These are phyloP conservation scores for Tragelaphus oryx DNA, from an alignment of 2,797 vertebrate species.

Conservation along the genomic window DNA sequence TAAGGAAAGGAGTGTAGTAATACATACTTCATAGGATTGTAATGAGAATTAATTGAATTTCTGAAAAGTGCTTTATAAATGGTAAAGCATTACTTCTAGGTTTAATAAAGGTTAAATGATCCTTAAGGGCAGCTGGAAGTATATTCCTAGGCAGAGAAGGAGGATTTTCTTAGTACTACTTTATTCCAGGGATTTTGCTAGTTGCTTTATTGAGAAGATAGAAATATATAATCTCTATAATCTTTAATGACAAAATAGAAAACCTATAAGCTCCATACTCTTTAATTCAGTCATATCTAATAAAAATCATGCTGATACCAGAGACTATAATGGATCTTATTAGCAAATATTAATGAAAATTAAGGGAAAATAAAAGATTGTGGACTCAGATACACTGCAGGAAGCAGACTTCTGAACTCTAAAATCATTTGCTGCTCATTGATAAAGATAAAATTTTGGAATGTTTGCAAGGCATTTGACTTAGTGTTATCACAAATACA, in stretches of 20 bases:
- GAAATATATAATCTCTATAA: slow-evolving; percentile 17
- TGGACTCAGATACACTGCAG: neutral
- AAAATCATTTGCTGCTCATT: neutral
- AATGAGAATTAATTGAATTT: slow-evolving; percentile 56
- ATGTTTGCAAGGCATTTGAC: neutral
- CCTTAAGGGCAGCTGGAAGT: neutral
- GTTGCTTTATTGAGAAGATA: slow-evolving; percentile 20
- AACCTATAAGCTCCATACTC: neutral
- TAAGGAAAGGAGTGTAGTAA: neutral
- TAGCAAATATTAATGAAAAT: slow-evolving; percentile 28
- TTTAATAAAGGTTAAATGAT: slow-evolving; percentile 46
- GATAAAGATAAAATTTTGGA: neutral
- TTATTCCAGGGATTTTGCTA: slow-evolving; percentile 13
- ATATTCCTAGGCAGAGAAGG: neutral
- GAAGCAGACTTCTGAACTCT: neutral
- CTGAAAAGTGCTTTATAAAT: slow-evolving; percentile 23
- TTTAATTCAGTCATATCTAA: slow-evolving; percentile 19
- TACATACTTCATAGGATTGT: slow-evolving; percentile 13
- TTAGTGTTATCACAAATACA: neutral
- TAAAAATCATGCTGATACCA: neutral
- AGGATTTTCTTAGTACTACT: slow-evolving; percentile 15
- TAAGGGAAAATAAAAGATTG: neutral
- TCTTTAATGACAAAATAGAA: slow-evolving; percentile 36
- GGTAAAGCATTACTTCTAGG: slow-evolving; percentile 20
- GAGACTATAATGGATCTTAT: neutral